A percentile compares a stretch with the other conserved stretches of the same genome.
Evolutionary conservation across 2,113 vertebrate genomes (phyloP).

Genomic region (Stomatorhinus ivindoensis): DNA sequence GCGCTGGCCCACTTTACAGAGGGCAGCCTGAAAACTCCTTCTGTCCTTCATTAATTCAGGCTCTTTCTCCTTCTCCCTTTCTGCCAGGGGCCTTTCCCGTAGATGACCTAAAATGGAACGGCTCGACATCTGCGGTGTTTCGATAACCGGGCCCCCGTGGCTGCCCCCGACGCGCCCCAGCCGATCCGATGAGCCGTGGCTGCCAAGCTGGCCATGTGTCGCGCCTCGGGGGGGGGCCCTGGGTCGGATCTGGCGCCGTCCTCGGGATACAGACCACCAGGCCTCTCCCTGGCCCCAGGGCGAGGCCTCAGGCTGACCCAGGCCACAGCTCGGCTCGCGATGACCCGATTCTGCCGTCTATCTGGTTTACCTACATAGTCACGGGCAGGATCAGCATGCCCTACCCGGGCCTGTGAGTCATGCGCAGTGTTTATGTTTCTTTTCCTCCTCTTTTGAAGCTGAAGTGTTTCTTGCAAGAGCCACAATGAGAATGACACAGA

Average conservation of each 20-base stretch:
- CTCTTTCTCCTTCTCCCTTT: not conserved
- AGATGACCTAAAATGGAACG: not conserved
- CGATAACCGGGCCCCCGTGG: not conserved
- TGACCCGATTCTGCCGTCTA: not conserved
- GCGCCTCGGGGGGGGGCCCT: not conserved
- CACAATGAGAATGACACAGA: not conserved
- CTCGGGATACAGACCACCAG: constrained; percentile 1
- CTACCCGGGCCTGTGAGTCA: not conserved
- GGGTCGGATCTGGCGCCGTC: not conserved
- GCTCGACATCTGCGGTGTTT: not conserved
- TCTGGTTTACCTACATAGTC: not conserved
- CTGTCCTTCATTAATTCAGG: not conserved
- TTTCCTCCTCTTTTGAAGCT: not conserved
- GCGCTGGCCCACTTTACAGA: not conserved
- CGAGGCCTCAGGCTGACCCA: not conserved
- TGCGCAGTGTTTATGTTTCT: not conserved
- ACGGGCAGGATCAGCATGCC: not conserved
- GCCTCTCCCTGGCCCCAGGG: not conserved
- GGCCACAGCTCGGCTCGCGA: not conserved
- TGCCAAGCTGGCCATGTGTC: constrained; percentile 9
- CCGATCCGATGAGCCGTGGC: not conserved
- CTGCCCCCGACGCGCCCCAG: not conserved
- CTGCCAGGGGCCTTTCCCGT: not conserved
- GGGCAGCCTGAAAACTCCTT: not conserved
- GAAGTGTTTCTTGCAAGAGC: not conserved